Base-by-base conservation (phyloP, 2,888 invertebrate species). In the Clanis bilineata region DNA sequence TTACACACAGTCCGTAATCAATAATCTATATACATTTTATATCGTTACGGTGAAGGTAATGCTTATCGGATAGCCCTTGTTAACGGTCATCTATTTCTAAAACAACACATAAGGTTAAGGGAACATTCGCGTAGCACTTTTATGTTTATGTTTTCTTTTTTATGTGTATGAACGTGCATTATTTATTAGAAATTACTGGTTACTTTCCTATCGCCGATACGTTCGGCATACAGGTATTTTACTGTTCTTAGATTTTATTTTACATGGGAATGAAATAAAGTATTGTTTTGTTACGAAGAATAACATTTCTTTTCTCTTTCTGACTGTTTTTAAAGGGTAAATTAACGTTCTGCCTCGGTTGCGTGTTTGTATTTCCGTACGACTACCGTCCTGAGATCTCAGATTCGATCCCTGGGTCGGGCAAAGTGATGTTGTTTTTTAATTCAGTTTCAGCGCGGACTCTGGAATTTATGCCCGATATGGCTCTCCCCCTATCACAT, bases 21-120 rank as follows among this genome's bases (percentile, higher is more conserved):
- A 51, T 51, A 51, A 28, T 18, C 18, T 32, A 15, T 51, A 51
- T 51, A 51, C 18, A 51, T 51, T 18, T 51, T 51, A 18, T 18
- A 51, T 51, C 28, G 51, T 51, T 51, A 32, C 32, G 9, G 51
- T 51, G 47, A 51, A 51, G 51, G 51, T 51, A 51, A 51, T 51
- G 51, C 28, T 51, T 32, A 51, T 47, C 28, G 47, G 28, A 47
- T 32, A 32, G 51, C 32, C 32, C 1, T 51, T 51, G 32, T 51
- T 51, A 51, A 32, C 51, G 32, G 28, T 10, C 32, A 47, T 47
- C 28, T 51, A 51, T 32, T 32, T 51, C 18, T 21, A 18, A 51
- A 32, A 51, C 28, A 51, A 32, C 51, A 18, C 9, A 15, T 51
- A 10, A 10, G 51, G 15, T 32, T 32, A 21, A 32, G 28, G 32